Percentiles rank a stretch among this genome's conserved stretches.
These are phyloP conservation scores for Argyrosomus japonicus DNA, from an alignment of 2,113 vertebrate genomes.

Conservation along the genomic window DNA sequence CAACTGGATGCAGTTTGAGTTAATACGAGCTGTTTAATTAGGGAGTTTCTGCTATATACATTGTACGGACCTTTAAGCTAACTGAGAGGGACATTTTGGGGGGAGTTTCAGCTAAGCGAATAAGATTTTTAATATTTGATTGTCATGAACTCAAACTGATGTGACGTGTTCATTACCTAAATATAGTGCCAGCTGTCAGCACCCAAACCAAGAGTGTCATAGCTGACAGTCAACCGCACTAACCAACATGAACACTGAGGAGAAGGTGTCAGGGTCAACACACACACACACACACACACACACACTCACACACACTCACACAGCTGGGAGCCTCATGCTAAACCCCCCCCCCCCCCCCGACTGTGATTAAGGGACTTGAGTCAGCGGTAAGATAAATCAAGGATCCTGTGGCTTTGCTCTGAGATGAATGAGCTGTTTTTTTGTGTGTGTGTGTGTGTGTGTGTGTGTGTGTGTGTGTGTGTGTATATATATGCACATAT, in stretches of 20 bases:
- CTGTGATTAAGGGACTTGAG: conserved; percentile 43
- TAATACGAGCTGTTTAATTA: conserved; percentile 16
- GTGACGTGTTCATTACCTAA: conserved; percentile 18
- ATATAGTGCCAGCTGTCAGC: conserved; percentile 39
- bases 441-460: conserved; percentile 24
- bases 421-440: conserved; percentile 49
- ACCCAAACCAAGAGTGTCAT: conserved; percentile 24
- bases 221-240: conserved; percentile 26
- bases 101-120: too few species aligned
- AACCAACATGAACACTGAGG: conserved; percentile 18
- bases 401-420: conserved; percentile 32
- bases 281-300: not conserved
- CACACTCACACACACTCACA: conserved; percentile 2
- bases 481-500: conserved; percentile 23
- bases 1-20: conserved; percentile 25
- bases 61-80: not conserved
- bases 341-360: not conserved
- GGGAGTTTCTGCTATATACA: conserved; percentile 34
- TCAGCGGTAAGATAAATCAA: conserved; percentile 51
- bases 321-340: conserved; percentile 29
- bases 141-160: not conserved
- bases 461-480: conserved; percentile 2
- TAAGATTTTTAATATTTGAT: not conserved
- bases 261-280: conserved; percentile 30
- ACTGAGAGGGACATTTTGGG: not conserved